Evolutionary conservation across 2,113 vertebrate species (phyloP).

Genomic region (Trichomycterus rosablanca): DNA sequence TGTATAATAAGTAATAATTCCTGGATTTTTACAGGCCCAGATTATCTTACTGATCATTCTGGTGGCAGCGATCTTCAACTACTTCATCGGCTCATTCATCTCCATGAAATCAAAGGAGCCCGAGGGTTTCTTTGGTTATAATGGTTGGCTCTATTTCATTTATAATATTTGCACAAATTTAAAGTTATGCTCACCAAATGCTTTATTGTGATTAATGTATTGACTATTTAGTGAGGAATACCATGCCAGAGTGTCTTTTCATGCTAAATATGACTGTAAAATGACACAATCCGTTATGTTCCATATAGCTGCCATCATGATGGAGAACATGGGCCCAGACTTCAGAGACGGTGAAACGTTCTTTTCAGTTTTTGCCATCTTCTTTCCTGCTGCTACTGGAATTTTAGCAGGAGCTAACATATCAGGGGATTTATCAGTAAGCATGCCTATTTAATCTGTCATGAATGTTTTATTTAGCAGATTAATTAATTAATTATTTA

Average conservation of each 20-base stretch:
- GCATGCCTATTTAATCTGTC: slow-evolving; percentile 42
- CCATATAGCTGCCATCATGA: slow-evolving; percentile 79
- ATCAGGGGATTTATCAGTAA: slow-evolving; percentile 89
- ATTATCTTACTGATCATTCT: slow-evolving; percentile 90
- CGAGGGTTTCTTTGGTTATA: slow-evolving; percentile 91
- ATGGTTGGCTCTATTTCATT: slow-evolving; percentile 60
- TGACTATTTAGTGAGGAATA: not conserved
- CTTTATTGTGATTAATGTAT: not conserved
- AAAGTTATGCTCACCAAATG: not conserved
- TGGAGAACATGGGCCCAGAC: slow-evolving; percentile 91
- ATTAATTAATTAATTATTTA: not conserved
- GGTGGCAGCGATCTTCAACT: slow-evolving; percentile 82
- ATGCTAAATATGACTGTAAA: too few species aligned
- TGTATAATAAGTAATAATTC: too few species aligned
- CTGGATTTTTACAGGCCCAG: slow-evolving; percentile 73
- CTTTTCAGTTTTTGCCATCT: slow-evolving; percentile 95
- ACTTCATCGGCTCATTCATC: slow-evolving; percentile 87
- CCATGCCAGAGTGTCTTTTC: not conserved
- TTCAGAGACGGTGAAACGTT: slow-evolving; percentile 81
- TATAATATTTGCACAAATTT: not conserved
- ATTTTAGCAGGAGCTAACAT: slow-evolving; percentile 97
- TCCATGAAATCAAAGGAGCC: slow-evolving; percentile 80
- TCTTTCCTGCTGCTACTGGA: slow-evolving; percentile 96
- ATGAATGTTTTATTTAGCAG: too few species aligned
- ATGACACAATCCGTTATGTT: too few species aligned